A percentile compares a stretch with the other conserved stretches of the same genome.
These are phyloP conservation scores for Amphipyra tragopoginis DNA, from an alignment of 2,888 invertebrate species.

Conservation along the genomic window DNA sequence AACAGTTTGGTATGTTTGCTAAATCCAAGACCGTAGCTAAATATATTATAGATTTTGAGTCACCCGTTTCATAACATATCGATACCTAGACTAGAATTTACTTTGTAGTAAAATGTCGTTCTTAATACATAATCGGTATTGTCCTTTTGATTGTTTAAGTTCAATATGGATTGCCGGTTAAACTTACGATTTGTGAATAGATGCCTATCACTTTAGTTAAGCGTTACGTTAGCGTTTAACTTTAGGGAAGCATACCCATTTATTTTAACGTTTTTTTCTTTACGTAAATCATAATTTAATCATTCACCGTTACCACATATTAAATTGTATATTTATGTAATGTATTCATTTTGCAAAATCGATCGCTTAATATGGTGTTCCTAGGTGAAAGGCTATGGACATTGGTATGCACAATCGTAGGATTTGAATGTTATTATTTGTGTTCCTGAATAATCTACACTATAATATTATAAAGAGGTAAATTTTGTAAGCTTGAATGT, in stretches of 20 bases:
- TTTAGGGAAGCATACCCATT: too few relatives aligned
- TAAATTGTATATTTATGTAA: too few relatives aligned
- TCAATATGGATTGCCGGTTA: background rate
- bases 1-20: slow-evolving; percentile 27
- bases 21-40: slow-evolving; percentile 34
- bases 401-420: background rate
- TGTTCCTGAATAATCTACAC: too few relatives aligned
- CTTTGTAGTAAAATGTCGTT: slow-evolving; percentile 6
- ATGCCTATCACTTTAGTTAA: too few relatives aligned
- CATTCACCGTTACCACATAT: too few relatives aligned
- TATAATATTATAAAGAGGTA: too few relatives aligned
- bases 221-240: too few relatives aligned
- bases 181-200: too few relatives aligned
- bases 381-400: background rate
- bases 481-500: too few relatives aligned
- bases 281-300: too few relatives aligned
- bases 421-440: slow-evolving; percentile 6
- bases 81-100: slow-evolving; percentile 9
- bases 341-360: too few relatives aligned
- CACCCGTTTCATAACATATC: slow-evolving; percentile 15
- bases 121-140: background rate
- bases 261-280: too few relatives aligned
- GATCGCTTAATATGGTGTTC: background rate
- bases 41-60: slow-evolving; percentile 27
- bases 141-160: slow-evolving; percentile 4